Conservation (phyloP, 2,888 invertebrate species). For the Eupsilia transversa region DNA sequence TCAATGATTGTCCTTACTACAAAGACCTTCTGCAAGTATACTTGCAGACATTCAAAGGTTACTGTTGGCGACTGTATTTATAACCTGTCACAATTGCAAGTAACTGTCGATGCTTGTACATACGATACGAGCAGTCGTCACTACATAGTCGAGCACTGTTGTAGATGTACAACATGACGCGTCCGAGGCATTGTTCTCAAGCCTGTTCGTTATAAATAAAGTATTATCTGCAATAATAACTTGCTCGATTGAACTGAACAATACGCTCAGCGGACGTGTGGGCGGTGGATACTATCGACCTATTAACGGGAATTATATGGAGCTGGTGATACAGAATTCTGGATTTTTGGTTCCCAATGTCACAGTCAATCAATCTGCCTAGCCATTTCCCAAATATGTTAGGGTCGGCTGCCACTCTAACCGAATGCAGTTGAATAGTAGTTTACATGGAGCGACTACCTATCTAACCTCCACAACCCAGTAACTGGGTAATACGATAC, state of each 20-base stretch:
- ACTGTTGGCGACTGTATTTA: constrained; percentile 23
- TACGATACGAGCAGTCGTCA: constrained; percentile 34
- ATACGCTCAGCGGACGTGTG: constrained; percentile 82
- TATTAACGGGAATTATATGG: constrained; percentile 66
- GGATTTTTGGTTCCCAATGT: not conserved
- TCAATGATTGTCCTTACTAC: not conserved
- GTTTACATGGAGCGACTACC: too few relatives aligned
- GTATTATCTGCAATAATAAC: constrained; percentile 88
- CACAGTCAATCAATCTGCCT: too few relatives aligned
- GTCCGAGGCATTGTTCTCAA: constrained; percentile 73
- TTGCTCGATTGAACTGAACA: constrained; percentile 85
- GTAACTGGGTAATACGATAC: too few relatives aligned
- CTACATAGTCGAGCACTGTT: constrained; percentile 30
- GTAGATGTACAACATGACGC: constrained; percentile 56
- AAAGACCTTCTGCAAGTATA: not conserved
- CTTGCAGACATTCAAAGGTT: not conserved
- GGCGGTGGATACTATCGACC: constrained; percentile 81
- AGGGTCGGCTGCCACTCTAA: too few relatives aligned
- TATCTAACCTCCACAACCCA: too few relatives aligned
- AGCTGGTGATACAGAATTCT: constrained; percentile 54
- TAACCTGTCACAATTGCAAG: constrained; percentile 23
- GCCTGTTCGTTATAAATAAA: constrained; percentile 81
- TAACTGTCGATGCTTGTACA: constrained; percentile 27
- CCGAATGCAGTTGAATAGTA: too few relatives aligned
- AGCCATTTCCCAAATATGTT: too few relatives aligned